Evolutionary conservation across 2,113 vertebrate species (phyloP).

Genomic region (Tragelaphus strepsiceros): DNA sequence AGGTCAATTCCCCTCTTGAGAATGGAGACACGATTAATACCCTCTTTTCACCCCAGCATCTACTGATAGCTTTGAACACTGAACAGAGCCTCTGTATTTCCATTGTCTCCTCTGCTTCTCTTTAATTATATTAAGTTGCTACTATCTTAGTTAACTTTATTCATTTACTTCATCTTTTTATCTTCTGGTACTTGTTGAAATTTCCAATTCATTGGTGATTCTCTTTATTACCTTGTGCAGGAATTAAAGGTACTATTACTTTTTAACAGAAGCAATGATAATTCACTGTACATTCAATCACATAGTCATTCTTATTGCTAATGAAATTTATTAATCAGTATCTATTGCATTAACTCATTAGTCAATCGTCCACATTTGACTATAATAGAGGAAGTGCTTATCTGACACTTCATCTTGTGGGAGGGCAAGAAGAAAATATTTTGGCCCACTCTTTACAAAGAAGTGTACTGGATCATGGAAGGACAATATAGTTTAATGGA

Average conservation of each 20-base stretch:
- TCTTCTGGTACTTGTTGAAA: background rate
- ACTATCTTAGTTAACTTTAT: background rate
- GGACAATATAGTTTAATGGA: background rate
- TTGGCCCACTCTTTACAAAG: background rate
- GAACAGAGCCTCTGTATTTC: background rate
- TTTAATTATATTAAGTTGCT: background rate
- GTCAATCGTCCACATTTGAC: background rate
- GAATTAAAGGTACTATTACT: background rate
- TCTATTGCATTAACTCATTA: background rate
- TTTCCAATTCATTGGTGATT: background rate
- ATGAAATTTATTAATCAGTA: background rate
- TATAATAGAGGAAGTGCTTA: background rate
- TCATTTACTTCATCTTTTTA: background rate
- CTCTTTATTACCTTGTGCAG: background rate
- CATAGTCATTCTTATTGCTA: background rate
- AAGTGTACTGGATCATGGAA: background rate
- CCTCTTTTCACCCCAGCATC: background rate
- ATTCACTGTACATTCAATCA: background rate
- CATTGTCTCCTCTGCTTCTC: background rate
- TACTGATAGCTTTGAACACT: background rate
- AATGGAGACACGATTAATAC: background rate
- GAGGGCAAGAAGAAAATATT: background rate
- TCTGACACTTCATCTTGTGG: background rate
- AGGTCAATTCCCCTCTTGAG: background rate
- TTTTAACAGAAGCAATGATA: background rate